Evolutionary conservation across 2,888 invertebrate genomes (phyloP), one percentile per base, ranked within the genome.

Genomic region (Hoplodrina ambigua): DNA sequence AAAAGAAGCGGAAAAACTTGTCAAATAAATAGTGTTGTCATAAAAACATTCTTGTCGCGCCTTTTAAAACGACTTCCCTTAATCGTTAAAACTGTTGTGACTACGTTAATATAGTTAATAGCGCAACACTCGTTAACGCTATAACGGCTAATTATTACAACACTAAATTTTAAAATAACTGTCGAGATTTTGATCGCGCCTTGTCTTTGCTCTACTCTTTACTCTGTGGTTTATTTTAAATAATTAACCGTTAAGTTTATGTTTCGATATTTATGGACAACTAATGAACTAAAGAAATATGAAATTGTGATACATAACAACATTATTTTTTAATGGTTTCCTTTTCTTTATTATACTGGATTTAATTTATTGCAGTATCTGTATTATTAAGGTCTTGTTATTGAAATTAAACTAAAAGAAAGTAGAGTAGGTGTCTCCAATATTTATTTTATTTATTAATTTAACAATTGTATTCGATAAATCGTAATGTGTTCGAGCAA

Each of bases 51-150:
- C 81, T 85, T 85, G 90, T 90, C 88, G 86, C 84, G 86, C 82
- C 80, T 84, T 79, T 89, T 86, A 86, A 85, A 87, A 87, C 86
- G 84, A 90, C 92, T 92, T 93, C 93, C 93, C 87, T 87, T 87
- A 85, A 88, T 87, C 90, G 87, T 90, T 90, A 90, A 89, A 89
- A 86, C 82, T 78, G 83, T 85, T 86, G 83, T 87, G 86, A 89
- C 87, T 82, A 83, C 85, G 88, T 89, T 90, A 89, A 88, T 88
- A 84, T 81, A 78, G 87, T 87, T 92, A 90, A 91, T 89, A 88
- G 88, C 86, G 80, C 84, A 85, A 86, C 89, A 89, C 87, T 88
- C 85, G 89, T 92, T 90, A 88, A 78, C 77, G 82, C 78, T 83
- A 85, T 86, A 85, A 82, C 85, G 84, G 86, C 86, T 91, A 90